phyloP scores from a whole-genome alignment of 2,888 invertebrate genomes.

The Globia sparganii region DNA sequence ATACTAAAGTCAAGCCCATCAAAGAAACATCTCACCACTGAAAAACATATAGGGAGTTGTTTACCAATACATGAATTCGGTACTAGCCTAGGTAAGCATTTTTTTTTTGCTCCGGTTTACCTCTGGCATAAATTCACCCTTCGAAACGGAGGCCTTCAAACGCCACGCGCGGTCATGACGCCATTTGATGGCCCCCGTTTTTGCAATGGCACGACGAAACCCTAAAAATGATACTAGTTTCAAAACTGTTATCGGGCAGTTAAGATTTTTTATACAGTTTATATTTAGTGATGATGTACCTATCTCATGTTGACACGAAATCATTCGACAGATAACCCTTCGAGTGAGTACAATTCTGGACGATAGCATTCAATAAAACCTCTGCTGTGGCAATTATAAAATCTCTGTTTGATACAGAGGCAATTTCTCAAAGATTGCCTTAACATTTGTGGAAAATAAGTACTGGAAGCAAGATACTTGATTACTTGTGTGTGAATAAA shows the following conservation, averaged over 20 bases:
- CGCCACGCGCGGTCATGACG: too few species aligned
- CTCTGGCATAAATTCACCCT: too few species aligned
- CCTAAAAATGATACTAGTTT: slow-evolving; percentile 17
- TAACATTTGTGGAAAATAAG: slow-evolving; percentile 2
- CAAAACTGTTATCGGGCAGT: slow-evolving; percentile 11
- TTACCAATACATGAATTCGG: too few species aligned
- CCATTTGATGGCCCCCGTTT: background rate
- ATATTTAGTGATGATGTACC: slow-evolving; percentile 58
- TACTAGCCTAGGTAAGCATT: too few species aligned
- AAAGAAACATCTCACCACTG: too few species aligned
- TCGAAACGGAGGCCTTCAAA: too few species aligned
- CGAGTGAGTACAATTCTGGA: slow-evolving; percentile 54
- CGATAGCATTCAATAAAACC: slow-evolving; percentile 53
- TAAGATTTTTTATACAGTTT: slow-evolving; percentile 45
- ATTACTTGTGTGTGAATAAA: background rate
- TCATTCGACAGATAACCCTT: slow-evolving; percentile 63
- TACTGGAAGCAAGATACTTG: background rate
- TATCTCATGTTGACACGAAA: slow-evolving; percentile 61
- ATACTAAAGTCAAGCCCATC: too few species aligned
- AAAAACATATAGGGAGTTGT: too few species aligned
- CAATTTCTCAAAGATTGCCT: slow-evolving; percentile 1
- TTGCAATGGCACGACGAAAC: background rate
- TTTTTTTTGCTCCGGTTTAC: too few species aligned
- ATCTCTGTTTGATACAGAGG: slow-evolving; percentile 21
- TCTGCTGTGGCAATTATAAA: slow-evolving; percentile 40